Conservation (phyloP, 1,140 invertebrate species). For the Antheraea mylitta region DNA sequence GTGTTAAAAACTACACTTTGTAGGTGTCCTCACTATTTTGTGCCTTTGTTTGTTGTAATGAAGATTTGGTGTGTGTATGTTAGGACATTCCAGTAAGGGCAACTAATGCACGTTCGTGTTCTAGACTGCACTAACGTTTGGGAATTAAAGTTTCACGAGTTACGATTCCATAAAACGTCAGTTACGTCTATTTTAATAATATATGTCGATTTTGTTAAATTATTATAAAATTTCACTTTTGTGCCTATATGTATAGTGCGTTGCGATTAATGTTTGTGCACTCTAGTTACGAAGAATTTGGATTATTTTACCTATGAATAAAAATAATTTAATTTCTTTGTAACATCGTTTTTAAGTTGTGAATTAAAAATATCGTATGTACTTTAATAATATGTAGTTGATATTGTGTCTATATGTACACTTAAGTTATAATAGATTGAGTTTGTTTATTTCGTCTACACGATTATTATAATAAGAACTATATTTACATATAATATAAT, state of each 20-base stretch:
- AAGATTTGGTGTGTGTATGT: constrained; percentile 45
- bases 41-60: constrained; percentile 72
- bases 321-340: background rate
- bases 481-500: constrained; percentile 79
- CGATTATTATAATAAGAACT: constrained; percentile 73
- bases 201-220: constrained; percentile 70
- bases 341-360: constrained; percentile 44
- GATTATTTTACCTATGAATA: background rate
- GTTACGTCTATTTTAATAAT: constrained; percentile 22
- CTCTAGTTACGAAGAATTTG: background rate
- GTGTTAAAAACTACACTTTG: constrained; percentile 59
- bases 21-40: constrained; percentile 65
- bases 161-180: constrained; percentile 7
- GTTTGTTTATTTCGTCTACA: constrained; percentile 70
- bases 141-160: background rate
- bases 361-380: constrained; percentile 55
- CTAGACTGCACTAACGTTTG: constrained; percentile 12
- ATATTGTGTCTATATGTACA: constrained; percentile 51
- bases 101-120: constrained; percentile 54
- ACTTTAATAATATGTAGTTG: constrained; percentile 55
- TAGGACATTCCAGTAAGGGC: constrained; percentile 74
- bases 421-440: constrained; percentile 65
- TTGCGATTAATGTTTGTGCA: background rate
- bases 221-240: constrained; percentile 67
- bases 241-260: constrained; percentile 63